Conservation (phyloP, 2,888 invertebrate species). For the Xestia ashworthii region DNA sequence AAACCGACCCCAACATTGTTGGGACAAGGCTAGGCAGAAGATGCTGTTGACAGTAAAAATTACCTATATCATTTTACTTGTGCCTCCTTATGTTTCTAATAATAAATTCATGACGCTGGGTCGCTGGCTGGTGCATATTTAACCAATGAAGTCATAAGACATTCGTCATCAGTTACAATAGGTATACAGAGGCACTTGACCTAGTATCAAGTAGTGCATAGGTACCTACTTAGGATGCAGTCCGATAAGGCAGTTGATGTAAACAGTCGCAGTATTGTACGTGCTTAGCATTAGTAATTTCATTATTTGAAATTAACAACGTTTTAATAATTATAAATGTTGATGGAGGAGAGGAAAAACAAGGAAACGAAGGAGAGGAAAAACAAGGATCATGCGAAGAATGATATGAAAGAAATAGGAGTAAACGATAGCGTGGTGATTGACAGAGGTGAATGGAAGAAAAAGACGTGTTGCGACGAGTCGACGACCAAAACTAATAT, state of each 20-base stretch:
- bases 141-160: constrained; percentile 8
- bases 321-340: background rate
- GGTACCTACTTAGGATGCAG: background rate
- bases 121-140: constrained; percentile 8
- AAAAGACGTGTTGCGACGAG: too few species aligned
- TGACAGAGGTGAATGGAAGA: too few species aligned
- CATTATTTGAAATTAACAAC: background rate
- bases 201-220: constrained; percentile 24
- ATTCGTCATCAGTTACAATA: constrained; percentile 16
- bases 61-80: background rate
- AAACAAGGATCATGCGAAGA: too few species aligned
- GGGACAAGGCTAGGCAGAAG: background rate
- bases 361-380: too few species aligned
- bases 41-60: background rate
- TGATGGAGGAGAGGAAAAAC: too few species aligned
- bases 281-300: background rate
- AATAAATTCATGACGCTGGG: constrained; percentile 2
- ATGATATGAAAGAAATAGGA: too few species aligned
- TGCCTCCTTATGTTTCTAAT: background rate
- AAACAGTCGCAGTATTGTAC: background rate
- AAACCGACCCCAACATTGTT: background rate
- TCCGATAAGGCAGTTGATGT: constrained; percentile 21
- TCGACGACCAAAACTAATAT: too few species aligned
- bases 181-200: constrained; percentile 44
- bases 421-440: too few species aligned